Evolutionary conservation across 2,797 vertebrate genomes (phyloP).

Genomic region (Acanthornis magna): DNA sequence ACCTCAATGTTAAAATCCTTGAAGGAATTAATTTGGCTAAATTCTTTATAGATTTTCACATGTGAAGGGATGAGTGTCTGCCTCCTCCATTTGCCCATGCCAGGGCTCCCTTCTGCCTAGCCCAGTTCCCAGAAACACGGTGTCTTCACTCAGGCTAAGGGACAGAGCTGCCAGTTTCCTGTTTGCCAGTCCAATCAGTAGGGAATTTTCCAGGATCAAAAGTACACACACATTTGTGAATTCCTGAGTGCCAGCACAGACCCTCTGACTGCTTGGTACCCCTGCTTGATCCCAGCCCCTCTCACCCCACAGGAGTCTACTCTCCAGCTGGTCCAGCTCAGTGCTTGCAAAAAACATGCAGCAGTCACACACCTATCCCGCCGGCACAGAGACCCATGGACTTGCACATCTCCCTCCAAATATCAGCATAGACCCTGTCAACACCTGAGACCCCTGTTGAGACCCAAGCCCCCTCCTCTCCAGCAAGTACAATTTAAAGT

Average conservation of each 20-base stretch:
- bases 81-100: not conserved
- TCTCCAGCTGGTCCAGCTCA: not conserved
- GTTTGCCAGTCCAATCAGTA: not conserved
- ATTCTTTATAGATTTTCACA: not conserved
- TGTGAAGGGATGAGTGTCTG: not conserved
- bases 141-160: not conserved
- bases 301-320: fast-evolving
- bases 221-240: fast-evolving
- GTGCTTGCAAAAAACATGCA: not conserved
- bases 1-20: not conserved
- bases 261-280: not conserved
- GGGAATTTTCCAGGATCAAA: not conserved
- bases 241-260: not conserved
- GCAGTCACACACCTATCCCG: too few species aligned
- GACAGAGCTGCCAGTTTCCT: not conserved
- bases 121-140: too few species aligned
- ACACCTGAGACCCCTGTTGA: not conserved
- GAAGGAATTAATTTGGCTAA: not conserved
- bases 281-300: not conserved
- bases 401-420: fast-evolving
- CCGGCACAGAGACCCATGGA: not conserved
- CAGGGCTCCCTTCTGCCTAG: not conserved
- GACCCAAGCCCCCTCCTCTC: fast-evolving
- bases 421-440: not conserved
- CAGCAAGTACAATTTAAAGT: not conserved